These are phyloP conservation scores for Lutjanus erythropterus DNA, from an alignment of 2,113 vertebrate genomes.

Conservation along the genomic window DNA sequence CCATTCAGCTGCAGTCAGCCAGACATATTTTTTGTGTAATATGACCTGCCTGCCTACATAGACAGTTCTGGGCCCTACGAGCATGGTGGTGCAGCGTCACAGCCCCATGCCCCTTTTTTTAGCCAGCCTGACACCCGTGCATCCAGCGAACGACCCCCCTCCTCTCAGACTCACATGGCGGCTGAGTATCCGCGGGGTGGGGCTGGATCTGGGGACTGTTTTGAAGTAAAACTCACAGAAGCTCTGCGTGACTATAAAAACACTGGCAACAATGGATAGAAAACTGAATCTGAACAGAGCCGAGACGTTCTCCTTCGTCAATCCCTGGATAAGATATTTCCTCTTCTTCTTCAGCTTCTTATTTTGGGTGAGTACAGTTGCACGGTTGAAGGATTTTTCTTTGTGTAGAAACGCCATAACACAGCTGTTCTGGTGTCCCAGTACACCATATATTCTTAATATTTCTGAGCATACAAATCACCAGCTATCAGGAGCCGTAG, in stretches of 20 bases:
- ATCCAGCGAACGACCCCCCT: slow-evolving; percentile 18
- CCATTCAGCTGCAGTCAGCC: slow-evolving; percentile 68
- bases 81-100: slow-evolving; percentile 38
- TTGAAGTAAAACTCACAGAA: slow-evolving; percentile 18
- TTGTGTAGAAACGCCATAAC: neutral
- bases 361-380: slow-evolving; percentile 83
- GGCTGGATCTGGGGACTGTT: slow-evolving; percentile 37
- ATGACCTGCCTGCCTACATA: slow-evolving; percentile 56
- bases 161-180: slow-evolving; percentile 46
- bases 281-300: slow-evolving; percentile 74
- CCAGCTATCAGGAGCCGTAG: neutral
- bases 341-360: slow-evolving; percentile 87
- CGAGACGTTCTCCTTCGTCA: slow-evolving; percentile 83
- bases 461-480: slow-evolving; percentile 30
- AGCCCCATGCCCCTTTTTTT: slow-evolving; percentile 64
- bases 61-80: slow-evolving; percentile 69
- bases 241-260: neutral
- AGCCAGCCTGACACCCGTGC: slow-evolving; percentile 16
- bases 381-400: neutral
- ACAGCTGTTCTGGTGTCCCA: slow-evolving; percentile 5
- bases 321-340: slow-evolving; percentile 85
- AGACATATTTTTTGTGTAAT: slow-evolving; percentile 76
- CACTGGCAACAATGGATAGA: slow-evolving; percentile 75
- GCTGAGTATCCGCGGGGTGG: slow-evolving; percentile 36
- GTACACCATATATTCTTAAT: neutral